These are phyloP conservation scores for Gari tellinella DNA, from an alignment of 2,888 invertebrate genomes.

Conservation along the genomic window DNA sequence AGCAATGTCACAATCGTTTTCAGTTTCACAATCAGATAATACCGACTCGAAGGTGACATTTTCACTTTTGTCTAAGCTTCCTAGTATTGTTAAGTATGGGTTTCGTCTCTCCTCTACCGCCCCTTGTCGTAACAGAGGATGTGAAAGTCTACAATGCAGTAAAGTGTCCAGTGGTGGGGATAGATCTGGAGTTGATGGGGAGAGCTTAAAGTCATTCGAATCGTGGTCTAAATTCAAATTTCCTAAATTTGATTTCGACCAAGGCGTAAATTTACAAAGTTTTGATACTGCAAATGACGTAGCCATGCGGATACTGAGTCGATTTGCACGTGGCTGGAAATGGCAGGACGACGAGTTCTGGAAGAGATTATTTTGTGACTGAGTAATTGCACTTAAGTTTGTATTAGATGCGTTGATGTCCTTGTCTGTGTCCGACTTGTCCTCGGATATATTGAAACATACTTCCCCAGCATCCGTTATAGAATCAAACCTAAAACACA, in stretches of 20 bases:
- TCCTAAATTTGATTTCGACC: conserved; percentile 44
- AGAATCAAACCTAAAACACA: conserved; percentile 63
- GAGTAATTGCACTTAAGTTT: not conserved
- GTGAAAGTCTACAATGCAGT: conserved; percentile 29
- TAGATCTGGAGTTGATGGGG: not conserved
- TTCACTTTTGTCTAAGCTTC: conserved; percentile 51
- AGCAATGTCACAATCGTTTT: conserved; percentile 9
- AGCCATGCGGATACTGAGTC: conserved; percentile 50
- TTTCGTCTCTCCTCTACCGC: conserved; percentile 43
- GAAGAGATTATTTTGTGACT: not conserved
- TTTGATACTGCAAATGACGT: conserved; percentile 52
- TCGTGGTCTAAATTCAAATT: conserved; percentile 40
- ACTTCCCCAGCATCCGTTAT: conserved; percentile 71
- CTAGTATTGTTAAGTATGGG: conserved; percentile 15
- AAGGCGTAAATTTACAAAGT: conserved; percentile 44
- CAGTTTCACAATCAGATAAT: conserved; percentile 42
- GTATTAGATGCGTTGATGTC: not conserved
- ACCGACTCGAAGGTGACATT: conserved; percentile 45
- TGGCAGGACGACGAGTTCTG: not conserved
- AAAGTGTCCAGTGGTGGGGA: conserved; percentile 15
- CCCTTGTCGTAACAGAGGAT: conserved; percentile 49
- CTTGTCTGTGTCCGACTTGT: conserved; percentile 43
- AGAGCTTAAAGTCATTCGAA: conserved; percentile 33
- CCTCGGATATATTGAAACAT: conserved; percentile 59
- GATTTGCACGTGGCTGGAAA: conserved; percentile 6